Percentiles rank a stretch among this genome's conserved stretches.
phyloP scores from a whole-genome alignment of 2,113 vertebrate species.

The Buteo buteo region DNA sequence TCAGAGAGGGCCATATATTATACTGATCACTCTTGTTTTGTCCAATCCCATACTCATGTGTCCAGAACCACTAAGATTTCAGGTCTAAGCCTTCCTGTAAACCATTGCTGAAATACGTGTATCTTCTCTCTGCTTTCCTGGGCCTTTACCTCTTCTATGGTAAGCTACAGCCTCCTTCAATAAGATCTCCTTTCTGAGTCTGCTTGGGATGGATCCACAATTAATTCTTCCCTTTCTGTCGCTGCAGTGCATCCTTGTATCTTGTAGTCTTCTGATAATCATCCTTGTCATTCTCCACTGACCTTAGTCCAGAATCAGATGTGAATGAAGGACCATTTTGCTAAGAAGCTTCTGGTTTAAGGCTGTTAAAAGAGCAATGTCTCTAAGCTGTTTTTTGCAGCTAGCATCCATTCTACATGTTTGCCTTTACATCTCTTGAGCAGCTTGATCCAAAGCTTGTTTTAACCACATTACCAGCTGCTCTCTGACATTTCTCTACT shows the following conservation, averaged over 20 bases:
- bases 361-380: background rate
- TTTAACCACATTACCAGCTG: background rate
- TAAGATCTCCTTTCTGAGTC: background rate
- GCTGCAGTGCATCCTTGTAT: background rate
- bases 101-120: background rate
- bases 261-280: background rate
- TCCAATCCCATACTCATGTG: background rate
- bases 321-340: background rate
- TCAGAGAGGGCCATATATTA: background rate
- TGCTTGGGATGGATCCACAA: background rate
- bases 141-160: background rate
- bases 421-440: background rate
- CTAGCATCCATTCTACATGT: background rate
- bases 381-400: background rate
- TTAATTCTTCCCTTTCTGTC: background rate
- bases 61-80: background rate
- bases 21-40: background rate
- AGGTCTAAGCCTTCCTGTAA: background rate
- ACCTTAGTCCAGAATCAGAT: background rate
- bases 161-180: background rate
- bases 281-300: background rate
- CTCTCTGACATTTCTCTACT: background rate
- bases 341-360: background rate
- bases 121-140: background rate
- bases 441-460: background rate